phyloP scores from a whole-genome alignment of 2,113 vertebrate genomes.

The Arvicanthis niloticus region DNA sequence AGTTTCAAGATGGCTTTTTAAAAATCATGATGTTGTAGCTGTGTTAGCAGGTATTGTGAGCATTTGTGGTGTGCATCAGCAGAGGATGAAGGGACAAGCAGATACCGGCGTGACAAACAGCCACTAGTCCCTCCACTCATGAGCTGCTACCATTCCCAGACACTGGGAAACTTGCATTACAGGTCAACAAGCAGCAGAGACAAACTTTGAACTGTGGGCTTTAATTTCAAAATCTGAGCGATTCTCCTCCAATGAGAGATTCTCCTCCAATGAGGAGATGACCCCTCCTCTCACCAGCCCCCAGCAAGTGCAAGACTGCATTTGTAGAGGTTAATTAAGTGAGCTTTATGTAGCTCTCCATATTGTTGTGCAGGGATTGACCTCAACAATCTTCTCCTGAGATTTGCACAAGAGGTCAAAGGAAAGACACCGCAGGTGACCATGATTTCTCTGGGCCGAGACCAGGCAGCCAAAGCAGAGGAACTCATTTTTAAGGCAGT shows the following conservation, averaged over 20 bases:
- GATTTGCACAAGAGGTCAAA: slow-evolving; percentile 82
- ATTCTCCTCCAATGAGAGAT: background rate
- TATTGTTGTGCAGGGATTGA: slow-evolving; percentile 74
- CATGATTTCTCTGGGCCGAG: slow-evolving; percentile 83
- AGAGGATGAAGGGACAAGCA: background rate
- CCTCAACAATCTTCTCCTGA: slow-evolving; percentile 70
- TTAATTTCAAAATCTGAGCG: background rate
- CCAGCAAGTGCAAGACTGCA: background rate
- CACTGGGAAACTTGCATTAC: background rate
- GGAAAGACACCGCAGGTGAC: slow-evolving; percentile 74
- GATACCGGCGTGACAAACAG: background rate
- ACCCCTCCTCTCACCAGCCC: background rate
- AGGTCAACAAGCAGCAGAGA: background rate
- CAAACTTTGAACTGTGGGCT: background rate
- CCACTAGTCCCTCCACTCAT: rapidly evolving
- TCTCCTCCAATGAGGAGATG: no score
- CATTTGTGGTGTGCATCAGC: background rate
- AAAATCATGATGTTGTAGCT: background rate
- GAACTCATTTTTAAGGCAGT: slow-evolving; percentile 77
- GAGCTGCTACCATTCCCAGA: no score
- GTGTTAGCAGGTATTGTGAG: no score
- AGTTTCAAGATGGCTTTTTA: background rate
- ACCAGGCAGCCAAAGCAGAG: slow-evolving; percentile 81
- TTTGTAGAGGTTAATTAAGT: background rate
- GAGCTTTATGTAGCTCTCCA: background rate